Evolutionary conservation across 1,140 invertebrate genomes (phyloP).

Genomic region (Nebria ingens): DNA sequence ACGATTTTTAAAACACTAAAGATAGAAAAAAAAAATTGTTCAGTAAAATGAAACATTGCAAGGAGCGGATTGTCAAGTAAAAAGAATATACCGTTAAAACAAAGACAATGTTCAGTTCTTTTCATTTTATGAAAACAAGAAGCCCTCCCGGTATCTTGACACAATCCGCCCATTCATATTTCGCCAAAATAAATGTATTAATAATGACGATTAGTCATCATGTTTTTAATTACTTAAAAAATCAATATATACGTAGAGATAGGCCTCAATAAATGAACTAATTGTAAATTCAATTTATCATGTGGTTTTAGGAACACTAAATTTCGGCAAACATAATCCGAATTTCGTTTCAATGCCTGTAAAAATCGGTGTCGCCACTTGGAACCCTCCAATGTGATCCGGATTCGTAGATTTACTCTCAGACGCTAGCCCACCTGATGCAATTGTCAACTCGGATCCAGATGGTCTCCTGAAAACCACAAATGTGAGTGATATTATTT

Average conservation of each 20-base stretch:
- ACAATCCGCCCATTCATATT: no score
- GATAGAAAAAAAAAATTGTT: no score
- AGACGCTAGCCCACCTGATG: slow-evolving; percentile 47
- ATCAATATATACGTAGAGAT: background rate
- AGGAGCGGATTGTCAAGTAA: no score
- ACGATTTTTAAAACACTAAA: background rate
- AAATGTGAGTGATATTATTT: no score
- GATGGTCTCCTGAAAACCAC: slow-evolving; percentile 62
- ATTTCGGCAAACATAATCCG: slow-evolving; percentile 88
- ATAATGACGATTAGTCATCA: no score
- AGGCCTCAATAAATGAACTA: background rate
- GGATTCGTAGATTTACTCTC: slow-evolving; percentile 56
- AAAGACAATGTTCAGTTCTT: no score
- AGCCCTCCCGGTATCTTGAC: no score
- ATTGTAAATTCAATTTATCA: no score
- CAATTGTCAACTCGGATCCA: slow-evolving; percentile 63
- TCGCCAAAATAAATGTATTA: no score
- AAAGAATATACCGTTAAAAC: no score
- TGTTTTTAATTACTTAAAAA: slow-evolving; percentile 2
- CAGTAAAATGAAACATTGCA: no score
- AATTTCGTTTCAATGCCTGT: slow-evolving; percentile 96
- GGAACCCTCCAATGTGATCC: slow-evolving; percentile 95
- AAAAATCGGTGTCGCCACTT: slow-evolving; percentile 88
- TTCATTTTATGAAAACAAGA: no score
- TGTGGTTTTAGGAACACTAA: slow-evolving; percentile 29